A percentile compares a stretch with the other conserved stretches of the same genome.
phyloP scores from a whole-genome alignment of 2,797 vertebrate genomes.

The Corythornis leucogaster region DNA sequence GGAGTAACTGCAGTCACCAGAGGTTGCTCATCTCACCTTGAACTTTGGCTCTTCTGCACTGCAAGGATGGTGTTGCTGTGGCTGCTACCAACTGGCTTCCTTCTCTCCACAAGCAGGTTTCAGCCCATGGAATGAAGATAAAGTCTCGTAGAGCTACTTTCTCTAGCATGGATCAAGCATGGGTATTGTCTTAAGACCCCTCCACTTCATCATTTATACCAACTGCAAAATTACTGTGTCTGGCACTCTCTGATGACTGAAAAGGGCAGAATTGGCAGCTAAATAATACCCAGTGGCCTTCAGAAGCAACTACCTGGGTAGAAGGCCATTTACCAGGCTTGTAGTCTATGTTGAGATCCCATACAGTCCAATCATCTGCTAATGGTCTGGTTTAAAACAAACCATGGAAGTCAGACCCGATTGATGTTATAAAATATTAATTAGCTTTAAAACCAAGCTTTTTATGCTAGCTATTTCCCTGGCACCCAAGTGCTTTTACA shows the following conservation, averaged over 20 bases:
- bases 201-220: not conserved
- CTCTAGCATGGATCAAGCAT: not conserved
- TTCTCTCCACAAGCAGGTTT: not conserved
- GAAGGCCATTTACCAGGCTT: not conserved
- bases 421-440: not conserved
- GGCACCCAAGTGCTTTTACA: not conserved
- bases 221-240: not conserved
- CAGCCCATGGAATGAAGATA: accelerated
- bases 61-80: not conserved
- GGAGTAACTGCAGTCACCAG: not conserved
- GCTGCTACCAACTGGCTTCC: not conserved
- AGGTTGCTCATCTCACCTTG: not conserved
- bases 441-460: not conserved
- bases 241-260: not conserved
- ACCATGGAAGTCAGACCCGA: not conserved
- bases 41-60: not conserved
- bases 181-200: not conserved
- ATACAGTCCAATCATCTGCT: not conserved
- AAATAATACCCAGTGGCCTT: not conserved
- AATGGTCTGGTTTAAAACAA: not conserved
- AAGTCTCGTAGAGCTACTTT: not conserved
- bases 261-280: not conserved
- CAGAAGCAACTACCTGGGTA: not conserved
- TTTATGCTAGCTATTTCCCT: not conserved
- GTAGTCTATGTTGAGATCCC: not conserved